A percentile compares a stretch with the other conserved stretches of the same genome.
Evolutionary conservation across 2,797 vertebrate genomes (phyloP).

Genomic region (Sebastes vulpes): DNA sequence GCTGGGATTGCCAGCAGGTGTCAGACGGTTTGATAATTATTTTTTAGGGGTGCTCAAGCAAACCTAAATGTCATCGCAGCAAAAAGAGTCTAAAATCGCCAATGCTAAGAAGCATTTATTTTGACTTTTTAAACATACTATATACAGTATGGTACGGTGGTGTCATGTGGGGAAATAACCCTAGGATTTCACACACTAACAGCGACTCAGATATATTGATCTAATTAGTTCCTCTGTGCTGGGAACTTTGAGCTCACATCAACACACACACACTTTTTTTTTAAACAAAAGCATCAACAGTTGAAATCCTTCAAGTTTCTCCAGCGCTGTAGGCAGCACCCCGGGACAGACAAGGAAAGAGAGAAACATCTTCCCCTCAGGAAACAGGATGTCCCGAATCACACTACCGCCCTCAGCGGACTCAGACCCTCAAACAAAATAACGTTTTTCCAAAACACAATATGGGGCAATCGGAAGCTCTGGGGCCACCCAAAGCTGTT

Average conservation of each 20-base stretch:
- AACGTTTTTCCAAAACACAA: constrained; percentile 60
- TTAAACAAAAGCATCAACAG: constrained; percentile 57
- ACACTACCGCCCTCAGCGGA: constrained; percentile 46
- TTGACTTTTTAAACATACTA: not conserved
- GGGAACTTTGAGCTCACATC: constrained; percentile 60
- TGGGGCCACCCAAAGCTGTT: constrained; percentile 66
- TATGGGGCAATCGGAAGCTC: constrained; percentile 66
- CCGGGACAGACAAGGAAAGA: constrained; percentile 38
- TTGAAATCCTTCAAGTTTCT: constrained; percentile 59
- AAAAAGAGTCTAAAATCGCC: too few relatives aligned
- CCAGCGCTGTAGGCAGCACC: constrained; percentile 58
- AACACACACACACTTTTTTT: constrained; percentile 40
- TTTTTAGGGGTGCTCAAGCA: too few relatives aligned
- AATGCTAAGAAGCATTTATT: not conserved
- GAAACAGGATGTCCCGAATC: constrained; percentile 80
- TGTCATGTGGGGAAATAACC: not conserved
- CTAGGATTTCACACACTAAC: constrained; percentile 10
- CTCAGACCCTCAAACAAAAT: constrained; percentile 64
- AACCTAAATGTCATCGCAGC: too few relatives aligned
- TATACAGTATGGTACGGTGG: not conserved
- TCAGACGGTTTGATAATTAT: too few relatives aligned
- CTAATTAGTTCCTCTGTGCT: constrained; percentile 40
- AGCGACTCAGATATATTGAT: constrained; percentile 19
- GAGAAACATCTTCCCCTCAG: constrained; percentile 64
- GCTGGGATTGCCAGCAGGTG: too few relatives aligned